Base-by-base conservation (phyloP, 2,113 vertebrate genomes). In the Orycteropus afer region DNA sequence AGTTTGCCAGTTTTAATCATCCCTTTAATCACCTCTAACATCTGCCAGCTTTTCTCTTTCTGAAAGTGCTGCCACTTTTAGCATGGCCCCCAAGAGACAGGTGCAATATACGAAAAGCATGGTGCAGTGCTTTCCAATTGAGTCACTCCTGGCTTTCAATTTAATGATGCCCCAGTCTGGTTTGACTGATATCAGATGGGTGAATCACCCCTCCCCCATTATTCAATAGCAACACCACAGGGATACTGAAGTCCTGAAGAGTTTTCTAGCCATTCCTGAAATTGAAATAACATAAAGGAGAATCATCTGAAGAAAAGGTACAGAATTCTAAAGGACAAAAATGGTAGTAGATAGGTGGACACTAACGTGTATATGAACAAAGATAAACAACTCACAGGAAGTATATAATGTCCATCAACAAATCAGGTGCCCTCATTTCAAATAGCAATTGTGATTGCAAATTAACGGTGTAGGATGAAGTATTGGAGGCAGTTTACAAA, bases 21-120 rank as follows among this genome's bases (percentile, higher is more conserved):
- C 32, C 76, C 78, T 95, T 92, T 87, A 93, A 90, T 97, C 3
- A 22, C 3, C 55, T 93, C 53, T 57, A 96, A 49, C 53, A 92
- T 51, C 73, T 95, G 57, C 22, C 76, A 95, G 53, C 12, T 89
- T 96, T 95, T 78, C 51, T 95, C 84, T 85, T 95, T 96, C 89
- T 90, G 3, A 79, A 94, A 97, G 71, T 51, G 1, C 45, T 96
- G 91, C 69, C 76, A 81, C 42, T 91, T 97, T 97, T 82, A 88
- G 23, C 32, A 57, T 57, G 45, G 81, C 42, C 79, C 78, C 89
- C 40, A 88, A 83, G n/a, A 92, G 67, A 27, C 59, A 97, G 45
- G 77, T 63, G 18, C 57, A 94, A n/a, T 45, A 53, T 47, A 76
- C 53, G 89, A 95, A 79, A 91, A 32, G 29, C 4, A 14, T 13